Base-by-base conservation (phyloP, 2,113 vertebrate genomes). In the Diadophis punctatus region DNA sequence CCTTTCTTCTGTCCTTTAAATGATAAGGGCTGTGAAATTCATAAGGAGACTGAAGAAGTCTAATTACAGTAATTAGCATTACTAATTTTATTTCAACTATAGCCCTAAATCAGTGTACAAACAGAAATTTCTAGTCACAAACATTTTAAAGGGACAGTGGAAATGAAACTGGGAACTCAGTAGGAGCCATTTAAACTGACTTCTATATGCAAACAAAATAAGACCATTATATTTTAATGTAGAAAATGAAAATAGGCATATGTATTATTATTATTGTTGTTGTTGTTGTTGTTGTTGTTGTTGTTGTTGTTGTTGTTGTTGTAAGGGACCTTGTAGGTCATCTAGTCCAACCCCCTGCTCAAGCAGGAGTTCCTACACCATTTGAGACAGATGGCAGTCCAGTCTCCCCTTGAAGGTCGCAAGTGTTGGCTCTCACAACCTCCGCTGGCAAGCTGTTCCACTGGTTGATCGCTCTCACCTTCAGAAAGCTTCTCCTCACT, bases 21-120 rank as follows among this genome's bases (percentile, higher is more conserved):
- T 56, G 90, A 91, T 39, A 90, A 93, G 87, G 93, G 93, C 86
- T 93, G 92, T 90, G 90, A 94, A 95, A 95, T 91, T 80, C 89
- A 92, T 87, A 87, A 0, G 68, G 90, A 93, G 46, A 87, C 93
- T 60, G 92, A 93, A 90, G 87, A 53, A 93, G 60, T 34, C 53
- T 85, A 91, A 96, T 80, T 49, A 92, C 63, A 90, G 91, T 93
- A 95, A 91, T 89, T 93, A 95, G 88, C 27, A 84, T 93, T 84
- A 46, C 49, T 94, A 58, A 49, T 90, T 93, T 92, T 92, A 87
- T 94, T 93, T 90, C 90, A 90, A 39, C 85, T 91, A 86, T 22
- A 94, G 92, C 55, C 27, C 91, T 94, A 93, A 87, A 91, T 88
- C 49, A 58, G 39, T 49, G 7, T 0, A 34, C 56, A 93, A 91